Conservation (phyloP, 2,888 invertebrate genomes). For the Coelinius sp. region DNA sequence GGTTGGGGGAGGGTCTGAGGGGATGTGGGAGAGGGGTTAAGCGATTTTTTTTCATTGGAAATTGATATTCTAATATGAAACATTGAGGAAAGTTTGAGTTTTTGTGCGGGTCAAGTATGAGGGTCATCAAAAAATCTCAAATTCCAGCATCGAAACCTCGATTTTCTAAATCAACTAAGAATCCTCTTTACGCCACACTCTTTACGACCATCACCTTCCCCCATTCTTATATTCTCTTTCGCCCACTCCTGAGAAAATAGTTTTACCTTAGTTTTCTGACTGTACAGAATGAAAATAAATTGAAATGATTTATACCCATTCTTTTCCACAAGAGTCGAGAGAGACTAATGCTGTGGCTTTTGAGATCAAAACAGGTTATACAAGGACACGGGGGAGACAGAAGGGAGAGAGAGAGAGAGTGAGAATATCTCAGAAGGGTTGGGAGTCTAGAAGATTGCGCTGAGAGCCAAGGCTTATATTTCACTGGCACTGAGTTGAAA, state of each 20-base stretch:
- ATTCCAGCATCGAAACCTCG: too few species aligned
- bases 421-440: neutral
- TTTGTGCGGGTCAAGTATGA: too few species aligned
- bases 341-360: slow-evolving; percentile 1
- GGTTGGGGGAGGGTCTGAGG: too few species aligned
- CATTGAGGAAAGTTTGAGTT: too few species aligned
- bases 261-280: neutral
- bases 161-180: neutral
- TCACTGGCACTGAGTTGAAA: slow-evolving; percentile 41
- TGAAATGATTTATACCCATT: neutral
- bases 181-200: neutral
- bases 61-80: too few species aligned
- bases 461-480: slow-evolving; percentile 43
- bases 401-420: neutral
- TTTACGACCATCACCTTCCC: neutral
- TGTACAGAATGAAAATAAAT: neutral
- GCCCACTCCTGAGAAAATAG: neutral
- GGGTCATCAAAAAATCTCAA: neutral
- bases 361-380: neutral
- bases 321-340: neutral
- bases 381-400: neutral
- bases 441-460: neutral
- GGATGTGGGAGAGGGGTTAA: too few species aligned
- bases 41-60: too few species aligned
- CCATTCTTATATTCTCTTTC: neutral